Evolutionary conservation across 2,113 vertebrate genomes (phyloP), one percentile per base, ranked within the genome.

Genomic region (Eupsittula cactorum): DNA sequence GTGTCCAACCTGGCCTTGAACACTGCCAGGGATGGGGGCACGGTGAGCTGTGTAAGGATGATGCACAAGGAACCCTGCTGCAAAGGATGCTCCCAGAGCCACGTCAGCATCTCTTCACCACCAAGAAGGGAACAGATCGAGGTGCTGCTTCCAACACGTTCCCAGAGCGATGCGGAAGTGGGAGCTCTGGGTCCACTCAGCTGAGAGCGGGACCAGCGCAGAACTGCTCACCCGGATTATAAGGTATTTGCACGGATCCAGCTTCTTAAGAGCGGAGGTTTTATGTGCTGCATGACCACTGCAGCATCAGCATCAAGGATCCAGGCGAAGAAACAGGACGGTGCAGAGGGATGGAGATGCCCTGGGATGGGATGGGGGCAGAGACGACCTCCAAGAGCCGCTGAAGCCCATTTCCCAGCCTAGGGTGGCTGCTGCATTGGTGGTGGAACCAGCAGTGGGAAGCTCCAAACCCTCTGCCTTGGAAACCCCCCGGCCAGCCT

Each of bases 121-220:
- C 27, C 49, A 42, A 12, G 8, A 44, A 50, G 35, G 52, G 29
- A 79, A 42, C 7, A 15, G 41, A 24, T 10, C 13, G 14, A 70
- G 35, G 31, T 1, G 3, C 16, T 12, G 53, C 77, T 27, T 35
- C 73, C 68, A 49, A 39, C 86, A 39, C 0, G 0, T 3, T 41
- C 78, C 68, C 35, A 47, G 10, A 50, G 0, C 0, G 8, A 25
- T 6, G 31, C 3, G 31, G 27, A 44, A 85, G 37, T 0, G 6
- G 44, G 33, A 90, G 4, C 28, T 60, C 12, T 0, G 1, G 39
- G 55, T 23, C 28, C 3, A 11, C 64, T 69, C 39, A 28, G 21
- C 4, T 5, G 65, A 18, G n/a, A 15, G 1, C 0, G 2, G 4
- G 53, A 35, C 2, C 4, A 3, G 39, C 0, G 0, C 0, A 0